Percentiles rank a stretch among this genome's conserved stretches.
phyloP scores from a whole-genome alignment of 2,797 vertebrate species.

The Scyliorhinus canicula region DNA sequence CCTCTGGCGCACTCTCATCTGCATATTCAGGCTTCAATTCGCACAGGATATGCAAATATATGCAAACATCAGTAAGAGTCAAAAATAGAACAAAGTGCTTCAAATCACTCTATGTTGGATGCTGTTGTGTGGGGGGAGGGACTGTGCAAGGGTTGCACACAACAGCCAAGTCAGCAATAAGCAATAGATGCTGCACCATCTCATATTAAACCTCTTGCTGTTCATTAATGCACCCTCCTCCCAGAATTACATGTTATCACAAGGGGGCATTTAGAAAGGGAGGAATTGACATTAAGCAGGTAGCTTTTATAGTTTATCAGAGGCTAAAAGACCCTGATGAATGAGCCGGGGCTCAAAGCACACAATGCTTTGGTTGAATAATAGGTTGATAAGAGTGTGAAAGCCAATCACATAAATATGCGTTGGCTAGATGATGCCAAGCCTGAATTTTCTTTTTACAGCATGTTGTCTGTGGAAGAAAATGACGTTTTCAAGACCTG shows the following conservation, averaged over 20 bases:
- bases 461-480: not conserved
- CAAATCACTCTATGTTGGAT: conserved; percentile 67
- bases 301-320: not conserved
- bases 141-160: conserved; percentile 58
- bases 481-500: not conserved
- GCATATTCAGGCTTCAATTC: conserved; percentile 68
- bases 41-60: conserved; percentile 72
- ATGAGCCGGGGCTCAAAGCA: not conserved
- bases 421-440: not conserved
- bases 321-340: not conserved
- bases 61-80: conserved; percentile 70
- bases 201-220: conserved; percentile 1
- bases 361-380: not conserved
- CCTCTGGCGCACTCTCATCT: conserved; percentile 69
- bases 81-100: conserved; percentile 71
- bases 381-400: not conserved
- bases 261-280: not conserved
- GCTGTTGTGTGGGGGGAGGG: conserved; percentile 54
- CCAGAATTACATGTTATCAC: not conserved
- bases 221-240: not conserved
- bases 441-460: not conserved
- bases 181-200: conserved; percentile 18
- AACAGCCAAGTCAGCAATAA: conserved; percentile 53
- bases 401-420: not conserved
- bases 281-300: not conserved